Conservation (phyloP, 2,113 vertebrate species). For the Pteronura brasiliensis region DNA sequence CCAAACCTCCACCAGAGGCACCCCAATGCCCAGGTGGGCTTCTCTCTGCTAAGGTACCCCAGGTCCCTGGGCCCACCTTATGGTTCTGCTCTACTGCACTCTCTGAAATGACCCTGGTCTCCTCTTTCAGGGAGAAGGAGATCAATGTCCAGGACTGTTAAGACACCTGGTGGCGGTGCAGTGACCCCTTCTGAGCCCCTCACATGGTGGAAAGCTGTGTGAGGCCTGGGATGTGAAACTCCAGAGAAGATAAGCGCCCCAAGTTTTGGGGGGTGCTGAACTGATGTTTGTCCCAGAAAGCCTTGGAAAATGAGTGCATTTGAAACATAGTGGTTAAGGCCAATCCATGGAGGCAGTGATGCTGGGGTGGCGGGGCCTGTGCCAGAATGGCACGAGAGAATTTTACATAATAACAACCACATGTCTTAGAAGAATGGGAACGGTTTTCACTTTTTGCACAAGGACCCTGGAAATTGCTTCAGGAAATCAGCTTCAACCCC, state of each 20-base stretch:
- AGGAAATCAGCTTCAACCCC: constrained; percentile 37
- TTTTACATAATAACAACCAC: constrained; percentile 42
- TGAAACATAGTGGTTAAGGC: background rate
- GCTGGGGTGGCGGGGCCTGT: background rate
- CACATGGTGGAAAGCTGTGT: background rate
- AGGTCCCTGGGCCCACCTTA: rapidly evolving
- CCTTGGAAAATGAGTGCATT: background rate
- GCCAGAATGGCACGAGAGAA: background rate
- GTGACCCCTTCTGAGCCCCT: background rate
- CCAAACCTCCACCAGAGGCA: rapidly evolving
- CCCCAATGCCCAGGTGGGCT: background rate
- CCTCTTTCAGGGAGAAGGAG: background rate
- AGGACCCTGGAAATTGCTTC: constrained; percentile 54
- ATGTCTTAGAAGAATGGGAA: constrained; percentile 31
- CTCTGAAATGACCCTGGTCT: background rate
- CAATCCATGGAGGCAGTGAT: background rate
- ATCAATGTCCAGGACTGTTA: background rate
- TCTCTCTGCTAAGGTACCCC: background rate
- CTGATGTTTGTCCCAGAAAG: background rate
- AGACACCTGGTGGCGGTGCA: background rate
- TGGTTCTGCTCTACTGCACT: background rate
- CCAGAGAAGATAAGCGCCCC: background rate
- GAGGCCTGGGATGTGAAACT: background rate
- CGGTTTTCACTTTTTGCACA: background rate
- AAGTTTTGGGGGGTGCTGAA: background rate